phyloP scores from a whole-genome alignment of 2,888 invertebrate genomes.

The Phyllotreta cruciferae region DNA sequence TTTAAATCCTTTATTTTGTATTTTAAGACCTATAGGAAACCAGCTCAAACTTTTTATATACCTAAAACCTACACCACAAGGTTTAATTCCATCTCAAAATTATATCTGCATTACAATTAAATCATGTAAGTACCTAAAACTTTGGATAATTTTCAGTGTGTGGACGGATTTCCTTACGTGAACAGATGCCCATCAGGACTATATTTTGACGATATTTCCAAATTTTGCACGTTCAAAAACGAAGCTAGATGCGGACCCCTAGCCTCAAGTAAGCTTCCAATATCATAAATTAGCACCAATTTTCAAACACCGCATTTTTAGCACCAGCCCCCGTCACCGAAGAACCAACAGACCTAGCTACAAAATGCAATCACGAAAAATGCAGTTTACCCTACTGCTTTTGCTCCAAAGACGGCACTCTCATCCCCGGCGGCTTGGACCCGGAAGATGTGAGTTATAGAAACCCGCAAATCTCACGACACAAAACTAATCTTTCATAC shows the following conservation, averaged over 20 bases:
- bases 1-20: neutral
- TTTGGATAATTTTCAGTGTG: slow-evolving; percentile 68
- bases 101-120: too few relatives aligned
- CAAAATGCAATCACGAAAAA: slow-evolving; percentile 76
- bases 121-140: neutral
- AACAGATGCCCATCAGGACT: slow-evolving; percentile 90
- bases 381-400: slow-evolving; percentile 89
- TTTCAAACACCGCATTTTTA: slow-evolving; percentile 53
- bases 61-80: too few relatives aligned
- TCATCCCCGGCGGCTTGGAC: slow-evolving; percentile 83
- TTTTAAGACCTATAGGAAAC: too few relatives aligned
- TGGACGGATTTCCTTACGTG: slow-evolving; percentile 85
- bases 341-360: slow-evolving; percentile 79
- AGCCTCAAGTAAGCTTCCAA: slow-evolving; percentile 74
- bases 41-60: too few relatives aligned
- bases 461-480: neutral
- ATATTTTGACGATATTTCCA: slow-evolving; percentile 89
- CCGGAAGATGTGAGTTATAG: slow-evolving; percentile 76
- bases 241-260: slow-evolving; percentile 92
- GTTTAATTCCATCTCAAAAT: too few relatives aligned
- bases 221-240: slow-evolving; percentile 88
- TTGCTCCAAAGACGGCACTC: slow-evolving; percentile 90
- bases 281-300: neutral
- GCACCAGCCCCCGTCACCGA: slow-evolving; percentile 85
- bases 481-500: slow-evolving; percentile 1